phyloP scores from a whole-genome alignment of 1,140 invertebrate species.

The Drosophila repleta region DNA sequence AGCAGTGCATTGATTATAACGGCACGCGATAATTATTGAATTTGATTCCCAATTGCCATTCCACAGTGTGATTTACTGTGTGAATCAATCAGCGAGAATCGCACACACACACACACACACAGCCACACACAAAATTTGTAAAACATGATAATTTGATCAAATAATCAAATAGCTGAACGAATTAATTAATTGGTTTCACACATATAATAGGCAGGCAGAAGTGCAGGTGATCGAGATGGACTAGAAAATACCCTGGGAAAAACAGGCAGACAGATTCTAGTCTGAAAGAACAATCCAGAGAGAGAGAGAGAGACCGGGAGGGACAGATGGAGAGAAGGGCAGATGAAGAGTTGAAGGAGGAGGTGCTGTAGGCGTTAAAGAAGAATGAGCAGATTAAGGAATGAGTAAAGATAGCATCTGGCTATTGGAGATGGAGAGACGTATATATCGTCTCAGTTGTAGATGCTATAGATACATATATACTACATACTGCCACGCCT shows the following conservation, averaged over 20 bases:
- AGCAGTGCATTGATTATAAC: conserved; percentile 15
- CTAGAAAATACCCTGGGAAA: background rate
- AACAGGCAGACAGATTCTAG: background rate
- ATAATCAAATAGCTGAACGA: conserved; percentile 49
- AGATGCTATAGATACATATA: too few relatives aligned
- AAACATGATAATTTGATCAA: conserved; percentile 49
- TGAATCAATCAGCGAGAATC: conserved; percentile 55
- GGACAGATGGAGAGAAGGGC: background rate
- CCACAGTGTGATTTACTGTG: conserved; percentile 30
- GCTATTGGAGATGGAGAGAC: too few relatives aligned
- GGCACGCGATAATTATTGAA: conserved; percentile 31
- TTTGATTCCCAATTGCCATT: conserved; percentile 44
- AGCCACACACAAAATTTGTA: conserved; percentile 2
- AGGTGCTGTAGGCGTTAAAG: too few relatives aligned
- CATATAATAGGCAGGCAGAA: conserved; percentile 1
- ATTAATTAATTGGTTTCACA: conserved; percentile 42
- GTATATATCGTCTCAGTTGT: too few relatives aligned
- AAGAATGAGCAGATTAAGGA: too few relatives aligned
- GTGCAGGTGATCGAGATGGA: too few relatives aligned
- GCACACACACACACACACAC: conserved; percentile 11
- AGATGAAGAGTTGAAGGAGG: background rate
- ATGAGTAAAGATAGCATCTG: too few relatives aligned
- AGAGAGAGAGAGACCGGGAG: background rate
- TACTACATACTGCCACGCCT: too few relatives aligned
- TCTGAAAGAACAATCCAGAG: background rate